Evolutionary conservation across 2,113 vertebrate genomes (phyloP), one percentile per base, ranked within the genome.

Genomic region (Xyrauchen texanus): DNA sequence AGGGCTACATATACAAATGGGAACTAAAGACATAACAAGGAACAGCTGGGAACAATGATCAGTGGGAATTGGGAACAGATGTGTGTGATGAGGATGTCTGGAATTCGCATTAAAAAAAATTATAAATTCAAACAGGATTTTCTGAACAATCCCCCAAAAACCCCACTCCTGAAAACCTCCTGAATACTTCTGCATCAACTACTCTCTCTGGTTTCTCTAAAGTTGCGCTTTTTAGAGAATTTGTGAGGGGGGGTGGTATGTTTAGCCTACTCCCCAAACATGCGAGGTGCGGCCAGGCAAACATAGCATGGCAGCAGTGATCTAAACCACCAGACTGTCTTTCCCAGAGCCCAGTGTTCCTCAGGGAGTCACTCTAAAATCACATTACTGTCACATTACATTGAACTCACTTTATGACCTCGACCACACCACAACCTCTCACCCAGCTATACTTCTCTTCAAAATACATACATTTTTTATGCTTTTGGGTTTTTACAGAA

Each of bases 311-410:
- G 58, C 4, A 44, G 65, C 46, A 12, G 34, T 80, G 71, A 76
- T 76, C 66, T 79, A 64, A 71, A 66, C n/a, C 67, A 58, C 76
- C 47, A 64, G 70, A 62, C 42, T 63, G 70, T 63, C 76, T 74
- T 67, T 51, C 55, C 57, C 68, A 8, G 21, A 71, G 68, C 55
- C 21, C 49, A 76, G n/a, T 44, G 62, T 49, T 70, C 77, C 13
- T 49, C 3, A 47, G 53, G 64, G 64, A 8, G 13, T n/a, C 49
- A 8, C 70, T 64, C 62, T 79, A 65, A 70, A 70, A 60, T 79
- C 65, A 65, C 62, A 76, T 76, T 70, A 79, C 52, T 7, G 15
- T 83, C 44, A 70, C n/a, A 51, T 79, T 70, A 71, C 58, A 51
- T 45, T 53, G 53, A 66, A 55, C 74, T 69, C 16, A 52, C 58